phyloP scores from a whole-genome alignment of 2,888 invertebrate genomes.

The Nomada goodeniana region DNA sequence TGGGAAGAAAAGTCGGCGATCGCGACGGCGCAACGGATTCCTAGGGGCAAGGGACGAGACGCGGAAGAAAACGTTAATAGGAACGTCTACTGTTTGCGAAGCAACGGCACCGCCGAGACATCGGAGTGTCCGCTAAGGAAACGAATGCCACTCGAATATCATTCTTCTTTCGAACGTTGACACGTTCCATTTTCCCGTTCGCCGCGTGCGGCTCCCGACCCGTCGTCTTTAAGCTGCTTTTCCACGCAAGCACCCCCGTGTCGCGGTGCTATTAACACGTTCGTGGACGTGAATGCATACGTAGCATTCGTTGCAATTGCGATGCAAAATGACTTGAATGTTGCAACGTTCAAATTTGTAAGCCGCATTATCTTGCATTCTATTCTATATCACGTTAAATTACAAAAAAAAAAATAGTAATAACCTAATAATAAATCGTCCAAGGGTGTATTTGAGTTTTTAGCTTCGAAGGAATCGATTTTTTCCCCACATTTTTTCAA shows the following conservation, averaged over 20 bases:
- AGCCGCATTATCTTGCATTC: too few relatives aligned
- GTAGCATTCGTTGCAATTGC: background rate
- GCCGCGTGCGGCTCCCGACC: constrained; percentile 18
- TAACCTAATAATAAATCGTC: too few relatives aligned
- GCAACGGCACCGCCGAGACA: constrained; percentile 18
- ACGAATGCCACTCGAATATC: constrained; percentile 61
- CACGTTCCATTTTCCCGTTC: constrained; percentile 60
- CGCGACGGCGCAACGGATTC: background rate
- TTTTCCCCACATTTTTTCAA: too few relatives aligned
- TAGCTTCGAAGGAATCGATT: too few relatives aligned
- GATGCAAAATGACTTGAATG: too few relatives aligned
- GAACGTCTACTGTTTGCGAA: constrained; percentile 35
- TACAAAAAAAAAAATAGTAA: too few relatives aligned
- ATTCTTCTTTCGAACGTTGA: constrained; percentile 61
- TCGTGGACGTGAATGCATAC: background rate
- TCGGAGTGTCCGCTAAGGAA: constrained; percentile 57
- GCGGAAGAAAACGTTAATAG: constrained; percentile 18
- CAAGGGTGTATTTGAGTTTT: too few relatives aligned
- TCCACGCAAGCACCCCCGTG: background rate
- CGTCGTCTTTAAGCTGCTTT: constrained; percentile 25
- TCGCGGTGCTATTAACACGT: constrained; percentile 8
- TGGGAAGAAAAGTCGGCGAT: background rate
- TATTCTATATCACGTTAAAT: too few relatives aligned
- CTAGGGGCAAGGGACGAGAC: background rate
- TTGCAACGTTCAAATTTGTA: too few relatives aligned